These are phyloP conservation scores for Volucella zonaria DNA, from an alignment of 2,888 invertebrate genomes.

Conservation along the genomic window DNA sequence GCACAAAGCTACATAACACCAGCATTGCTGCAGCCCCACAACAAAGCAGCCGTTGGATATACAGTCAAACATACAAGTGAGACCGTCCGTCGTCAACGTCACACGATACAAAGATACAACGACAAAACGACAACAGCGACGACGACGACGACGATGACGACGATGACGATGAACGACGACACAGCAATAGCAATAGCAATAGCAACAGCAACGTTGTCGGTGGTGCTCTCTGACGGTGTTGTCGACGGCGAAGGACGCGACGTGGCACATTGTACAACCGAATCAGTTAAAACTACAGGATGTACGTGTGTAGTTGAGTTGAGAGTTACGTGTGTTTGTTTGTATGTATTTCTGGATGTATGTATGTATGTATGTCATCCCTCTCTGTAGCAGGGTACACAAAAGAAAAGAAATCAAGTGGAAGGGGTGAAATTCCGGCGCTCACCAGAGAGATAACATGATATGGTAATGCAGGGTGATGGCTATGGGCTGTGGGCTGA, in stretches of 20 bases:
- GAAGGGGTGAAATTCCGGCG: constrained; percentile 72
- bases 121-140: constrained; percentile 4
- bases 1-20: constrained; percentile 52
- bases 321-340: neutral
- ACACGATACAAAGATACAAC: constrained; percentile 43
- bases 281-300: constrained; percentile 60
- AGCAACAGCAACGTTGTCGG: no score
- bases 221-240: constrained; percentile 2
- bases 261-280: constrained; percentile 68
- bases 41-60: constrained; percentile 9
- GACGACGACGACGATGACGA: constrained; percentile 7
- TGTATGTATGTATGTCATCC: constrained; percentile 34
- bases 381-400: constrained; percentile 60
- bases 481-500: constrained; percentile 22
- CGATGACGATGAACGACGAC: no score
- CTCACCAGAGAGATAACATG: constrained; percentile 73
- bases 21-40: constrained; percentile 56
- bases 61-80: constrained; percentile 47
- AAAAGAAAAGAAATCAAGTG: constrained; percentile 73
- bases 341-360: constrained; percentile 11
- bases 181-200: no score
- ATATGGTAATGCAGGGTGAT: constrained; percentile 72
- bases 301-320: constrained; percentile 14
- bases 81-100: constrained; percentile 69
- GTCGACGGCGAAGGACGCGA: constrained; percentile 67